These are phyloP conservation scores for Myripristis murdjan DNA, from an alignment of 2,797 vertebrate species.

Conservation along the genomic window DNA sequence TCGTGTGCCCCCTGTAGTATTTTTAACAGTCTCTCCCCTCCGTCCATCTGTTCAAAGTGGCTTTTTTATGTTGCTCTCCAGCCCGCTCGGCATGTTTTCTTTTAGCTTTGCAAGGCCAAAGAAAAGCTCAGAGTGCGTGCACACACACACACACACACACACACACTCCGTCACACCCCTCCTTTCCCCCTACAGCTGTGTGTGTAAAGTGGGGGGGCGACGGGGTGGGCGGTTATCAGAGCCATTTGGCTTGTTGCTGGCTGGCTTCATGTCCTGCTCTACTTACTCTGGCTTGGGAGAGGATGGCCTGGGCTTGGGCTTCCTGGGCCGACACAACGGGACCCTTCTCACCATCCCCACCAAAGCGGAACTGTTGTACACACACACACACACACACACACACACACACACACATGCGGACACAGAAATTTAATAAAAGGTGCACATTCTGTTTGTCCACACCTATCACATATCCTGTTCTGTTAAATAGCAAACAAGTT, in stretches of 20 bases:
- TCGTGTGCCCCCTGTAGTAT: conserved; percentile 66
- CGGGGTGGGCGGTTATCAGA: conserved; percentile 16
- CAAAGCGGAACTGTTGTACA: conserved; percentile 92
- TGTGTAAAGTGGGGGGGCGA: conserved; percentile 1
- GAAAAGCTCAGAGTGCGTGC: conserved; percentile 30
- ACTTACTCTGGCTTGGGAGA: conserved; percentile 97
- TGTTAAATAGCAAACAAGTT: not conserved
- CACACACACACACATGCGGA: not conserved
- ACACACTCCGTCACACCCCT: conserved; percentile 19
- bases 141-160: conserved; percentile 10
- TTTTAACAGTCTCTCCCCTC: conserved; percentile 76
- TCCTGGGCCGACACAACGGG: conserved; percentile 95
- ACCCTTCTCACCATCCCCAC: conserved; percentile 95
- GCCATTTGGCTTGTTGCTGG: conserved; percentile 13
- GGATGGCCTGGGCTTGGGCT: conserved; percentile 98
- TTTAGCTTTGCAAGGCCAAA: conserved; percentile 70
- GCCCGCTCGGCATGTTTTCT: conserved; percentile 67
- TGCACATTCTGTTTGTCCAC: not conserved
- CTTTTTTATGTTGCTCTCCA: conserved; percentile 67
- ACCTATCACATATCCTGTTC: not conserved
- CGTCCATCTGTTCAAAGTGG: conserved; percentile 73
- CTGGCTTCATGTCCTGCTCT: conserved; percentile 23
- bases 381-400: conserved; percentile 15
- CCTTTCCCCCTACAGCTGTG: conserved; percentile 46
- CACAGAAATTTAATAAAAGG: not conserved